phyloP scores from a whole-genome alignment of 53 echinoderm and acorn worm genomes.

The Paracentrotus lividus region DNA sequence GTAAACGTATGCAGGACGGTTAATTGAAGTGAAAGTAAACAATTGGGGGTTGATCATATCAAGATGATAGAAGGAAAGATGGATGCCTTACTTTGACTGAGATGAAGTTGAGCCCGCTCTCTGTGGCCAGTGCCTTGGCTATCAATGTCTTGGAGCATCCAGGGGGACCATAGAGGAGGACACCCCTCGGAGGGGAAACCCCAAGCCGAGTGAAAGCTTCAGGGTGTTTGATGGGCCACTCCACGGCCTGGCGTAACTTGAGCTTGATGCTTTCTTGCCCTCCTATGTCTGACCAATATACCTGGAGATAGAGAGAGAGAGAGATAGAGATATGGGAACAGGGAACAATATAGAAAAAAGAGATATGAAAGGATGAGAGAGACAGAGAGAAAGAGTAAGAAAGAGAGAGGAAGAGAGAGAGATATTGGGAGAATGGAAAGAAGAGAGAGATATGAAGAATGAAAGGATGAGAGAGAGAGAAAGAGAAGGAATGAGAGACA shows the following conservation, averaged over 20 bases:
- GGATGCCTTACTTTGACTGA: slow-evolving; percentile 86
- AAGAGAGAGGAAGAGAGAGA: background rate
- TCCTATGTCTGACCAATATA: slow-evolving; percentile 97
- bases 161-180: slow-evolving; percentile 96
- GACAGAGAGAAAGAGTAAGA: background rate
- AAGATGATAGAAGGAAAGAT: background rate
- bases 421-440: background rate
- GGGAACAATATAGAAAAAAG: no score
- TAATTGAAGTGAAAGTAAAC: no score
- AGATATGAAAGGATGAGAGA: background rate
- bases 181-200: slow-evolving; percentile 90
- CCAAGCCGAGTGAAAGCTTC: slow-evolving; percentile 93
- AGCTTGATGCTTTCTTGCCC: slow-evolving; percentile 88
- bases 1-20: no score
- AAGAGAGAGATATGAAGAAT: background rate
- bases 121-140: slow-evolving; percentile 96
- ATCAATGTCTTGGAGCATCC: slow-evolving; percentile 98
- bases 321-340: background rate
- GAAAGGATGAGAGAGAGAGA: background rate
- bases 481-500: background rate
- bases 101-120: slow-evolving; percentile 97
- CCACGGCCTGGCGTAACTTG: slow-evolving; percentile 94
- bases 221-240: slow-evolving; percentile 98
- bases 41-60: no score
- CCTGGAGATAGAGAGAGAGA: slow-evolving; percentile 62